phyloP scores from a whole-genome alignment of 2,113 vertebrate species.

The Entelurus aequoreus region DNA sequence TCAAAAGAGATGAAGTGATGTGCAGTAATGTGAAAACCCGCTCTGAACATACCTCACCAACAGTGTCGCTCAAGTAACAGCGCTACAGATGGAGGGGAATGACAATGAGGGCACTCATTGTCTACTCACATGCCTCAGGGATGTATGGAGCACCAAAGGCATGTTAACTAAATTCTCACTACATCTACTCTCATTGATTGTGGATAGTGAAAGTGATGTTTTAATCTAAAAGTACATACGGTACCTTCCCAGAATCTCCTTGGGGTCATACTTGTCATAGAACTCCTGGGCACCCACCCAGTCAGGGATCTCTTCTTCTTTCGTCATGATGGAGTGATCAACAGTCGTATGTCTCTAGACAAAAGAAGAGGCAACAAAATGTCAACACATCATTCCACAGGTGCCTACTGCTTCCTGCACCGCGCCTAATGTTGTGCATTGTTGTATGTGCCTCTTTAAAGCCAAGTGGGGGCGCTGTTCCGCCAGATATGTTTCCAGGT shows the following conservation, averaged over 20 bases:
- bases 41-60: constrained; percentile 1
- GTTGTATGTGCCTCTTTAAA: too few species aligned
- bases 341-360: constrained; percentile 1
- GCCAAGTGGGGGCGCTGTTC: too few species aligned
- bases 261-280: constrained; percentile 93
- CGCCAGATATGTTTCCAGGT: too few species aligned
- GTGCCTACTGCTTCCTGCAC: neutral
- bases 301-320: constrained; percentile 81
- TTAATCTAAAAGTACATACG: neutral
- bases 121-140: constrained; percentile 10
- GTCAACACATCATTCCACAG: neutral
- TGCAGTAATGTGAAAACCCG: too few species aligned
- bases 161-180: neutral
- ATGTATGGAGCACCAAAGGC: constrained; percentile 16
- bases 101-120: constrained; percentile 29
- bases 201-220: neutral
- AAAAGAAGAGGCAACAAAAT: neutral
- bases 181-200: neutral
- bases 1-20: too few species aligned
- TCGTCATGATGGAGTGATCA: constrained; percentile 61
- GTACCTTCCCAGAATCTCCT: constrained; percentile 83
- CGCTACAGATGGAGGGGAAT: constrained; percentile 35
- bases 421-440: too few species aligned
- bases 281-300: constrained; percentile 85
- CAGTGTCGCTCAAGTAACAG: constrained; percentile 35